Evolutionary conservation across 2,888 invertebrate species (phyloP).

Genomic region (Cheilosia soror): DNA sequence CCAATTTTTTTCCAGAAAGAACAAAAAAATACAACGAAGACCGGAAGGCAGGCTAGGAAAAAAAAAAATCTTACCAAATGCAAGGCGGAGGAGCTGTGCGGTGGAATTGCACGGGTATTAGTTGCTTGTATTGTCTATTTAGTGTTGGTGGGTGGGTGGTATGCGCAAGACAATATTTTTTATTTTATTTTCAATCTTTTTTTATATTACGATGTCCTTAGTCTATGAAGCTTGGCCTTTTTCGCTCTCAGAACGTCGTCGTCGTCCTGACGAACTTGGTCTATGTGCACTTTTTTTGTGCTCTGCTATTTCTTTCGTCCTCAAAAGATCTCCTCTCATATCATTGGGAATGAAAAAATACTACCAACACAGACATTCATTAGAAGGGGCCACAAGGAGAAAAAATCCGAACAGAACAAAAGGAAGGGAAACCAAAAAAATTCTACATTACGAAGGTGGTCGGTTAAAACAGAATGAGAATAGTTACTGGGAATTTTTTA

Average conservation of each 20-base stretch:
- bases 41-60: background rate
- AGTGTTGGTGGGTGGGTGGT: conserved; percentile 55
- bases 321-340: conserved; percentile 24
- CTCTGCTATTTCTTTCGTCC: conserved; percentile 19
- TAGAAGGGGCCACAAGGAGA: background rate
- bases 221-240: conserved; percentile 60
- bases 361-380: conserved; percentile 27
- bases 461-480: conserved; percentile 11
- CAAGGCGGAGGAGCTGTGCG: conserved; percentile 19
- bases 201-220: conserved; percentile 37
- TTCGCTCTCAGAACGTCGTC: conserved; percentile 37
- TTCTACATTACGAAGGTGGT: conserved; percentile 43
- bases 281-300: conserved; percentile 31
- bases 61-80: conserved; percentile 22
- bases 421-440: conserved; percentile 43
- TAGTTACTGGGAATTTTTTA: background rate
- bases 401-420: background rate
- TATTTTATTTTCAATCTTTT: background rate
- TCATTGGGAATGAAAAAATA: background rate
- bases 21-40: conserved; percentile 16
- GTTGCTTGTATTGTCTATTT: conserved; percentile 61
- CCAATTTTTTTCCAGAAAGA: background rate
- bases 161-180: conserved; percentile 62
- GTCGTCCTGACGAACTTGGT: conserved; percentile 48
- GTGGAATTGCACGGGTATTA: conserved; percentile 58